Conservation (phyloP, 2,797 vertebrate genomes). For the Microctenopoma steveboyesi region DNA sequence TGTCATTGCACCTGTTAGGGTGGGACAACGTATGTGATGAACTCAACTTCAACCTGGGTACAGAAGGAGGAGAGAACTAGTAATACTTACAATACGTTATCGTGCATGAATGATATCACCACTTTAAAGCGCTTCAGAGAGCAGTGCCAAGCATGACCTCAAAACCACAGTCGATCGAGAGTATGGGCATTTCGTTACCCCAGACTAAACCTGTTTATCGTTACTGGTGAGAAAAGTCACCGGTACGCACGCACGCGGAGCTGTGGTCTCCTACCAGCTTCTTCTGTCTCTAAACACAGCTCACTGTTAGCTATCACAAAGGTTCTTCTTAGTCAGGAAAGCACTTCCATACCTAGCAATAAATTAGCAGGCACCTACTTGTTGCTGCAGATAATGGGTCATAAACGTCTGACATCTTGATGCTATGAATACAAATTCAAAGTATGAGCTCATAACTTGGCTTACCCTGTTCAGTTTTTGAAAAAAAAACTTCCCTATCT, state of each 20-base stretch:
- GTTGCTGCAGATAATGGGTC: constrained; percentile 72
- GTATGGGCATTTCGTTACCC: constrained; percentile 28
- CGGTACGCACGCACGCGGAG: neutral
- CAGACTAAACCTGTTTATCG: constrained; percentile 32
- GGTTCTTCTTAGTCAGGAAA: constrained; percentile 54
- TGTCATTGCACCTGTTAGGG: neutral
- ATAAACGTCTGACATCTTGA: constrained; percentile 73
- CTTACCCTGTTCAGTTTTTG: constrained; percentile 57
- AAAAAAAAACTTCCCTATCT: constrained; percentile 79
- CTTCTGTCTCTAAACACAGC: neutral
- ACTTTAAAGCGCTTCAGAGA: constrained; percentile 34
- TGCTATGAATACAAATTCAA: constrained; percentile 77
- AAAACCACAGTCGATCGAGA: constrained; percentile 12
- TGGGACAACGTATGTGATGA: neutral
- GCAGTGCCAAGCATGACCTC: constrained; percentile 62
- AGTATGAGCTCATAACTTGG: constrained; percentile 78
- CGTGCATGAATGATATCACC: constrained; percentile 51
- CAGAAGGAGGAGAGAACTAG: constrained; percentile 24
- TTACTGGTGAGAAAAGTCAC: constrained; percentile 10
- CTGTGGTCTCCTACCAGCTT: constrained; percentile 9
- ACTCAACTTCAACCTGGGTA: neutral
- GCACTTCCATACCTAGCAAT: constrained; percentile 52
- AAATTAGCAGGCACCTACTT: constrained; percentile 68
- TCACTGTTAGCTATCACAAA: constrained; percentile 9
- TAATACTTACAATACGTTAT: neutral